Percentiles rank a stretch among this genome's conserved stretches.
Conservation (phyloP, 2,888 invertebrate genomes). For the Tolmerus cingulatus region DNA sequence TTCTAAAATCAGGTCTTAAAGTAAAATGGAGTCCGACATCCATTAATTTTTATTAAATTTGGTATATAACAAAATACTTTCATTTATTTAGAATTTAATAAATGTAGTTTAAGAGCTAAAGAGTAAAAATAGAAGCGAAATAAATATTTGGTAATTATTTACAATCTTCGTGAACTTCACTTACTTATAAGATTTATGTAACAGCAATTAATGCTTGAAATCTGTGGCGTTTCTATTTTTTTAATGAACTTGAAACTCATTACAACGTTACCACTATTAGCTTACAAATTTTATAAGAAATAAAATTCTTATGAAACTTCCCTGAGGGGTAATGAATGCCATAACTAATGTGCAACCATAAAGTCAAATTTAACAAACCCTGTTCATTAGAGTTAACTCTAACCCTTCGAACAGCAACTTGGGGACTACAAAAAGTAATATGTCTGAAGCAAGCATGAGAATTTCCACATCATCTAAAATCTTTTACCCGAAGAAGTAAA, state of each 20-base stretch:
- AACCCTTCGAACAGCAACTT: background rate
- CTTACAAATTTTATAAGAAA: background rate
- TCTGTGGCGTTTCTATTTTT: background rate
- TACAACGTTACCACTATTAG: background rate
- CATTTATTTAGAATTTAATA: no score
- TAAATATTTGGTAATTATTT: no score
- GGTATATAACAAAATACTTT: no score
- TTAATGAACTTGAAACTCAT: background rate
- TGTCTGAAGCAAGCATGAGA: background rate
- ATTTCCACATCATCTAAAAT: background rate
- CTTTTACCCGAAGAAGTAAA: background rate
- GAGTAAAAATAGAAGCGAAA: no score
- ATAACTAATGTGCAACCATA: background rate
- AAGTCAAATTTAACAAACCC: background rate
- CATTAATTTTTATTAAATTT: no score
- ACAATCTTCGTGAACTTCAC: no score
- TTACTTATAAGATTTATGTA: no score
- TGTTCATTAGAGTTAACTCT: background rate
- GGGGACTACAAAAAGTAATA: background rate
- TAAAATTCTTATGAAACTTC: background rate
- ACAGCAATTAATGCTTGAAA: no score
- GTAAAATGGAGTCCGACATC: no score
- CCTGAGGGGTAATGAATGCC: background rate
- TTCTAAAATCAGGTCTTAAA: no score
- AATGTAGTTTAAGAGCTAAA: no score